These are phyloP conservation scores for Brachionus manjavacas DNA, from an alignment of 1,140 invertebrate genomes.

Conservation along the genomic window DNA sequence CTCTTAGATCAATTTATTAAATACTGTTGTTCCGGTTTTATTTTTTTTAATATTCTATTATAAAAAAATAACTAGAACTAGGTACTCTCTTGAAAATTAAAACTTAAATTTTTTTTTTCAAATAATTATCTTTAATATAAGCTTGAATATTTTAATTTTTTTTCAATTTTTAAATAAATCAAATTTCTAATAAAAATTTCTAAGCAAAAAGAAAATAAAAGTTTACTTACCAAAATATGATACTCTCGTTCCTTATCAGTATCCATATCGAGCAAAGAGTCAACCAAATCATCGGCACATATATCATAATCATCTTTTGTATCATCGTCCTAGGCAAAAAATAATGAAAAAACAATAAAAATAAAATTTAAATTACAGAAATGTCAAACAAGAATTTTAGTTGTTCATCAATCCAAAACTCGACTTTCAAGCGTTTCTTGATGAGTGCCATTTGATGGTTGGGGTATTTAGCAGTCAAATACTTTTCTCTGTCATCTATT, in stretches of 20 bases:
- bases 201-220: too few species aligned
- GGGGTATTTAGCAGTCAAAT: conserved; percentile 42
- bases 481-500: conserved; percentile 41
- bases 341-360: not conserved
- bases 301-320: conserved; percentile 41
- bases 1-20: too few species aligned
- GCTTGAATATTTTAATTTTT: too few species aligned
- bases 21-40: too few species aligned
- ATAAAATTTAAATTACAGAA: not conserved
- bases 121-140: too few species aligned
- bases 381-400: conserved; percentile 11
- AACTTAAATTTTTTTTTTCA: too few species aligned
- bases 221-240: conserved; percentile 9
- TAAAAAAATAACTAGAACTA: too few species aligned
- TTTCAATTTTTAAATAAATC: too few species aligned
- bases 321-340: not conserved
- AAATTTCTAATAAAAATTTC: too few species aligned
- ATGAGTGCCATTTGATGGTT: conserved; percentile 42
- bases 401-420: conserved; percentile 42
- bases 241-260: conserved; percentile 27
- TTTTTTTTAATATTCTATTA: too few species aligned
- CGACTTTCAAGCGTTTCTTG: conserved; percentile 24
- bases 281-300: conserved; percentile 41
- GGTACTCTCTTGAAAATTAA: too few species aligned
- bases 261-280: conserved; percentile 30